These are phyloP conservation scores for Dasyprocta punctata DNA, from an alignment of 2,113 vertebrate species.

Conservation along the genomic window DNA sequence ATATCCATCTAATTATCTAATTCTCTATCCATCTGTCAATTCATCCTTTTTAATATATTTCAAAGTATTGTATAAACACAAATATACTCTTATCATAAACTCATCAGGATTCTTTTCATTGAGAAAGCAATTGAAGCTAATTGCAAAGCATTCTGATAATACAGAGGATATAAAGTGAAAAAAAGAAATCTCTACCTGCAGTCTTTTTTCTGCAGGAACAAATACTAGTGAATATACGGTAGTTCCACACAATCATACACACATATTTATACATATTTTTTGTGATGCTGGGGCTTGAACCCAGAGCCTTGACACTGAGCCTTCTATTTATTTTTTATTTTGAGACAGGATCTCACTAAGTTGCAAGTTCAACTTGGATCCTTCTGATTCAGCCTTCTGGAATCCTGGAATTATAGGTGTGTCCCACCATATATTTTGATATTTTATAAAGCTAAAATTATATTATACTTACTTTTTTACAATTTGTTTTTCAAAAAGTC, in stretches of 20 bases:
- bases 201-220: neutral
- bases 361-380: neutral
- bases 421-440: neutral
- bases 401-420: neutral
- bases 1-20: neutral
- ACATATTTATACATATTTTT: neutral
- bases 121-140: neutral
- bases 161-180: neutral
- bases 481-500: neutral
- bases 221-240: neutral
- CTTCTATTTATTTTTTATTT: neutral
- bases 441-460: slow-evolving; percentile 11
- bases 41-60: neutral
- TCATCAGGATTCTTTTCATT: neutral
- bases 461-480: neutral
- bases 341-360: neutral
- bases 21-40: neutral
- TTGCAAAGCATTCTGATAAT: neutral
- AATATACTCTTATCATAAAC: neutral
- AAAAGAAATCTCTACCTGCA: neutral
- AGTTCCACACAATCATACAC: neutral
- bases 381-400: neutral
- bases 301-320: neutral
- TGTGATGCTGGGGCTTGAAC: neutral
- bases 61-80: neutral